Evolutionary conservation across 2,797 vertebrate species (phyloP).

Genomic region (Aplochiton taeniatus): DNA sequence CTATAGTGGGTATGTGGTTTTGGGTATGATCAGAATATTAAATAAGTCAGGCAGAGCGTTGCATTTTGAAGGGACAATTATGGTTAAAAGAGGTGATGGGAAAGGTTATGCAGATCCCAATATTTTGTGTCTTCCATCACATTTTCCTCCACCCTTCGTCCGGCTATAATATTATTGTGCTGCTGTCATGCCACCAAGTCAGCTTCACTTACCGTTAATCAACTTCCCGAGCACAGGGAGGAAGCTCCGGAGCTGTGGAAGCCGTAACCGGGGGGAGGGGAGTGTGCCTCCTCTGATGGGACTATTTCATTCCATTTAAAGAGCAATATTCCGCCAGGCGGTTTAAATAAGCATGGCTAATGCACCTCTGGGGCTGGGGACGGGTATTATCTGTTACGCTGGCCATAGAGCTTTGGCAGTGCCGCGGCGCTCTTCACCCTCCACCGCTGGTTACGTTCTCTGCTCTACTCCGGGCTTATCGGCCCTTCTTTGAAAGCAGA

Average conservation of each 20-base stretch:
- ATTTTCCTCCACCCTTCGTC: conserved; percentile 22
- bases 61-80: conserved; percentile 8
- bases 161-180: conserved; percentile 32
- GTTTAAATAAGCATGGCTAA: conserved; percentile 72
- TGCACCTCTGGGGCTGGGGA: conserved; percentile 56
- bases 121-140: conserved; percentile 16
- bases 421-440: conserved; percentile 38
- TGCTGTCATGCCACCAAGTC: conserved; percentile 36
- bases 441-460: conserved; percentile 38
- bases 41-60: neutral
- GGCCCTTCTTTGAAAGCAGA: conserved; percentile 7
- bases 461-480: conserved; percentile 27
- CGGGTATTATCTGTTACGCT: conserved; percentile 61
- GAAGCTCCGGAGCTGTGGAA: conserved; percentile 51
- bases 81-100: conserved; percentile 16
- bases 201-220: conserved; percentile 56
- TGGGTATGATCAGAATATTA: conserved; percentile 9
- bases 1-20: conserved; percentile 1
- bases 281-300: conserved; percentile 59
- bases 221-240: conserved; percentile 49
- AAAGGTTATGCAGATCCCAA: conserved; percentile 19
- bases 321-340: conserved; percentile 65
- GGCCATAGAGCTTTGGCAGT: conserved; percentile 46
- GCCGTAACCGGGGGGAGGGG: conserved; percentile 51
- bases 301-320: conserved; percentile 70